These are phyloP conservation scores for Drosophila mayaguana DNA, from an alignment of 2,888 invertebrate species.

Conservation along the genomic window DNA sequence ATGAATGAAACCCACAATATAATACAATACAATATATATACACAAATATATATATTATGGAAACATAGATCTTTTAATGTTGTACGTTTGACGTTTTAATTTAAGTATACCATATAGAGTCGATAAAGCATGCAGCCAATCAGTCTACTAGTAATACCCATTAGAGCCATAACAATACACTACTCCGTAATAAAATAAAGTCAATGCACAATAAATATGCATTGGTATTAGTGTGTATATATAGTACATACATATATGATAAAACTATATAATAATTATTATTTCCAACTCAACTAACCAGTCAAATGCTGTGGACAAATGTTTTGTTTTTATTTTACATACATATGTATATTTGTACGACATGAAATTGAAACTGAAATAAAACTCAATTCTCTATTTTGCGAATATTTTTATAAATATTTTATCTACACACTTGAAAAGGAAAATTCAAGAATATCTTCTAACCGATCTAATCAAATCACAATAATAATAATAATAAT, in stretches of 20 bases:
- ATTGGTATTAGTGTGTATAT: slow-evolving; percentile 31
- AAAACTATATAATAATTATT: slow-evolving; percentile 33
- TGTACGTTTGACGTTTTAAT: slow-evolving; percentile 71
- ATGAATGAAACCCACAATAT: slow-evolving; percentile 39
- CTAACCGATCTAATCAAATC: slow-evolving; percentile 33
- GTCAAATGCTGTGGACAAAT: slow-evolving; percentile 41
- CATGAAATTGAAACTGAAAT: slow-evolving; percentile 33
- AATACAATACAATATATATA: slow-evolving; percentile 18
- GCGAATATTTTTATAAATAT: slow-evolving; percentile 62
- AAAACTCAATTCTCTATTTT: slow-evolving; percentile 40
- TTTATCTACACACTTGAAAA: slow-evolving; percentile 39
- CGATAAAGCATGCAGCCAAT: slow-evolving; percentile 53
- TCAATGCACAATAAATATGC: slow-evolving; percentile 13
- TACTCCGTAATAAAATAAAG: slow-evolving; percentile 28
- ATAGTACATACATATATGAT: slow-evolving; percentile 14
- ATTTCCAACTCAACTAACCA: slow-evolving; percentile 26
- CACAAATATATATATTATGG: slow-evolving; percentile 26
- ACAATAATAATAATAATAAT: slow-evolving; percentile 15
- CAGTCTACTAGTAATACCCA: slow-evolving; percentile 51
- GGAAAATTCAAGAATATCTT: slow-evolving; percentile 25
- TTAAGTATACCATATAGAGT: slow-evolving; percentile 34
- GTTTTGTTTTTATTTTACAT: slow-evolving; percentile 24
- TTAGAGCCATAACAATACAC: slow-evolving; percentile 37
- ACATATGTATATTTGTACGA: slow-evolving; percentile 23
- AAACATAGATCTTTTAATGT: slow-evolving; percentile 57